Evolutionary conservation across 2,888 invertebrate species (phyloP).

Genomic region (Bellardia pandia): DNA sequence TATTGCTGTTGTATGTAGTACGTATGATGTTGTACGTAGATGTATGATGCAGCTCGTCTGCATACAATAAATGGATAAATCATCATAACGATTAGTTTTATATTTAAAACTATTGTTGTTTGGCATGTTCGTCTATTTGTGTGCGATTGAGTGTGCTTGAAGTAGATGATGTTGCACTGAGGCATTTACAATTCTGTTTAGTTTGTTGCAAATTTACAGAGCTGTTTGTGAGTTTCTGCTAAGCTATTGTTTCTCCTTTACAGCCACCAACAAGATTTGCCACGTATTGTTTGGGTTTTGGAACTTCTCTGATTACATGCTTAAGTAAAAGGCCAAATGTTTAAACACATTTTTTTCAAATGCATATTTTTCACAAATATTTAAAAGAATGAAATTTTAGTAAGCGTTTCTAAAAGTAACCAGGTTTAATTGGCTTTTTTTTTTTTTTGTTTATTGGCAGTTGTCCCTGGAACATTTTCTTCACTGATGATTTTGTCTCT

Average conservation of each 20-base stretch:
- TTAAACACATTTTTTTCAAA: constrained; percentile 43
- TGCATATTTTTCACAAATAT: constrained; percentile 15
- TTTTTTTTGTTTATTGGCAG: no score
- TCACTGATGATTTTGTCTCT: no score
- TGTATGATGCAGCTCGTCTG: constrained; percentile 65
- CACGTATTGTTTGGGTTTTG: constrained; percentile 56
- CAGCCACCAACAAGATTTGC: constrained; percentile 37
- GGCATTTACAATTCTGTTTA: constrained; percentile 41
- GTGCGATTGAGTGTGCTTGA: background rate
- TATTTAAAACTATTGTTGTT: constrained; percentile 54
- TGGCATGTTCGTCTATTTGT: background rate
- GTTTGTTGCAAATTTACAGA: constrained; percentile 40
- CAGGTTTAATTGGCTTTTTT: no score
- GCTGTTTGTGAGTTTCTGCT: constrained; percentile 27
- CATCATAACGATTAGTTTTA: constrained; percentile 75
- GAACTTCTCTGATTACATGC: constrained; percentile 66
- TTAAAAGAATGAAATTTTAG: constrained; percentile 1
- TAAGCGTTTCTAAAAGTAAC: background rate
- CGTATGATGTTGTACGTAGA: constrained; percentile 41
- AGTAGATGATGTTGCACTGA: constrained; percentile 46
- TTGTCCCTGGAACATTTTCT: no score
- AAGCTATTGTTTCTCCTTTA: constrained; percentile 21
- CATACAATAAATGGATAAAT: constrained; percentile 80
- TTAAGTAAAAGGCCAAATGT: constrained; percentile 66
- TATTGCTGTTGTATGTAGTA: constrained; percentile 21